A percentile compares a stretch with the other conserved stretches of the same genome.
These are phyloP conservation scores for Nymphicus hollandicus DNA, from an alignment of 2,113 vertebrate genomes.

Conservation along the genomic window DNA sequence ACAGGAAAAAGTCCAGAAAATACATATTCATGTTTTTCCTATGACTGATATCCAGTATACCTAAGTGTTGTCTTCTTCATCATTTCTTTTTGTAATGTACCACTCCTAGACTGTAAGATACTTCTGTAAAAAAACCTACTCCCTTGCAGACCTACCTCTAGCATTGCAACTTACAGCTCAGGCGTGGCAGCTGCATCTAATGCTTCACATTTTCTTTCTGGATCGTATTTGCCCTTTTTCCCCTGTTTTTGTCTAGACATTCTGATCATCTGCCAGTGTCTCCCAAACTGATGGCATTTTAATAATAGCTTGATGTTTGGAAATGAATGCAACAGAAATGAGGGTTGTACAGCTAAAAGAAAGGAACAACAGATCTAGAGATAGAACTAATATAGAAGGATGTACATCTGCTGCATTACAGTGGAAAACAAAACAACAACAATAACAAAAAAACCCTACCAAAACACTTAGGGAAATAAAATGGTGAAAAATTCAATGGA, in stretches of 20 bases:
- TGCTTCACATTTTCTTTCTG: neutral
- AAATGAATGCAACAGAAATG: neutral
- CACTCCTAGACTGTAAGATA: neutral
- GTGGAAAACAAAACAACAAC: neutral
- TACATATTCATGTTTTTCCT: neutral
- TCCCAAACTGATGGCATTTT: neutral
- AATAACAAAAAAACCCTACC: neutral
- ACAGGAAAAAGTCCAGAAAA: neutral
- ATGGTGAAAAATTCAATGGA: neutral
- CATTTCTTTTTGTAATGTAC: neutral
- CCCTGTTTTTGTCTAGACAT: neutral
- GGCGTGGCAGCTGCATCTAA: neutral
- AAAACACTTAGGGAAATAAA: neutral
- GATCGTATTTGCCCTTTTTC: neutral
- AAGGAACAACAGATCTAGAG: neutral
- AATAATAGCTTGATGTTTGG: neutral
- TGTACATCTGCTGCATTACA: neutral
- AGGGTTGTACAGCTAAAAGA: neutral
- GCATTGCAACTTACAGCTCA: neutral
- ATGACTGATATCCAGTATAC: neutral
- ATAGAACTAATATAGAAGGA: neutral
- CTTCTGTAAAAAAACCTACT: neutral
- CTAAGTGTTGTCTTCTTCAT: neutral
- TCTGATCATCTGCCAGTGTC: neutral
- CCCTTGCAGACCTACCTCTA: rapidly evolving